Evolutionary conservation across 2,888 invertebrate species (phyloP).

Genomic region (Muschampia plurimacula): DNA sequence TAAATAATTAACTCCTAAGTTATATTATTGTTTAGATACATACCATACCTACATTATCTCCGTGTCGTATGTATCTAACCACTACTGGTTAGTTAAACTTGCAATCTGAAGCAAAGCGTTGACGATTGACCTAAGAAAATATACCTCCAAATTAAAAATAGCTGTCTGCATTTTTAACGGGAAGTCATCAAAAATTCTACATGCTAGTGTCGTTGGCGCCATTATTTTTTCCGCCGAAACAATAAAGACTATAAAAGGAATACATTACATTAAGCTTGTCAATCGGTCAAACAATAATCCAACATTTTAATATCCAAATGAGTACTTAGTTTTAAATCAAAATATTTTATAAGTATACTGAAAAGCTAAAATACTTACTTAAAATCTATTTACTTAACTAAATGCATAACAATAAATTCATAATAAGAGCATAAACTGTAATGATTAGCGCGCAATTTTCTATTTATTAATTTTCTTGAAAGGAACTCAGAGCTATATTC

Average conservation of each 20-base stretch:
- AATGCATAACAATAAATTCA: too few species aligned
- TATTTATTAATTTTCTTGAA: too few species aligned
- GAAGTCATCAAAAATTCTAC: slow-evolving; percentile 23
- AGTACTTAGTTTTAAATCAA: not conserved
- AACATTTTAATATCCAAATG: too few species aligned
- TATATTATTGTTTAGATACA: not conserved
- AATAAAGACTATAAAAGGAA: slow-evolving; percentile 11
- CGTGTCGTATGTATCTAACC: too few species aligned
- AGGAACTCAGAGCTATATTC: too few species aligned
- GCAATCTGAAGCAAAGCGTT: too few species aligned
- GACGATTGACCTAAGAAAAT: not conserved
- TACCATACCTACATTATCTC: not conserved
- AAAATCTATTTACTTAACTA: too few species aligned
- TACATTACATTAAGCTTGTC: slow-evolving; percentile 9
- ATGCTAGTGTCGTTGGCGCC: slow-evolving; percentile 23
- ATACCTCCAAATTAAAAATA: not conserved
- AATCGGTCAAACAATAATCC: not conserved
- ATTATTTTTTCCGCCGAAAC: slow-evolving; percentile 26
- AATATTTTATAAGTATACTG: too few species aligned
- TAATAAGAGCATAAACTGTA: too few species aligned
- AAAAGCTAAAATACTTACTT: too few species aligned
- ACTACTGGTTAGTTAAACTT: too few species aligned
- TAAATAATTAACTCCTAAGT: not conserved
- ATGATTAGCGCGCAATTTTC: too few species aligned
- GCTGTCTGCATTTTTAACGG: not conserved